phyloP scores from a whole-genome alignment of 1,140 invertebrate genomes.

The Diprion similis region DNA sequence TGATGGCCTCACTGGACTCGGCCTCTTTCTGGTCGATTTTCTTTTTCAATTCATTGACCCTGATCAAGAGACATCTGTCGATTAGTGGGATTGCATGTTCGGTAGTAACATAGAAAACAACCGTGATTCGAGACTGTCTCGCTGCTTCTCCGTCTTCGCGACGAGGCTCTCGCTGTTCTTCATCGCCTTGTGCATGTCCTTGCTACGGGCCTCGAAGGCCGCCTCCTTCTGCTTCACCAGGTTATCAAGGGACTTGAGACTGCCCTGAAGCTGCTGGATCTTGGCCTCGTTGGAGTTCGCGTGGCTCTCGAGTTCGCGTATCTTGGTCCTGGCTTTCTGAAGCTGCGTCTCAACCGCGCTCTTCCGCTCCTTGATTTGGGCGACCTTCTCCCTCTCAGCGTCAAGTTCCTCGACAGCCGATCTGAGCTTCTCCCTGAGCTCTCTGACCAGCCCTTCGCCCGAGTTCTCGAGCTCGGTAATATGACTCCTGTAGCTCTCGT shows the following conservation, averaged over 20 bases:
- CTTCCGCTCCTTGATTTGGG: conserved; percentile 30
- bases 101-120: conserved; percentile 23
- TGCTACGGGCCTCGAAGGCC: conserved; percentile 29
- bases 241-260: conserved; percentile 33
- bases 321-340: conserved; percentile 30
- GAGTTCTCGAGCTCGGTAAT: conserved; percentile 24
- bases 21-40: conserved; percentile 30
- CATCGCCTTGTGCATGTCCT: conserved; percentile 42
- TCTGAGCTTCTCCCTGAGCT: conserved; percentile 26
- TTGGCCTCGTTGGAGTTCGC: conserved; percentile 28
- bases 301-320: conserved; percentile 37
- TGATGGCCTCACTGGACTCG: conserved; percentile 26
- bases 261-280: conserved; percentile 36
- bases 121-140: conserved; percentile 41
- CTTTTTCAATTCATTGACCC: conserved; percentile 26
- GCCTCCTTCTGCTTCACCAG: conserved; percentile 43
- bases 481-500: conserved; percentile 16
- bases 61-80: conserved; percentile 16
- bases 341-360: conserved; percentile 31
- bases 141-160: conserved; percentile 43
- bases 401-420: conserved; percentile 8
- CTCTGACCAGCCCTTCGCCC: conserved; percentile 19
- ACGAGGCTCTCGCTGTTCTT: conserved; percentile 37
- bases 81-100: conserved; percentile 9
- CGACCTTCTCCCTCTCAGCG: conserved; percentile 28